Evolutionary conservation across 1,140 invertebrate genomes (phyloP).

Genomic region (Oreohelix idahoensis): DNA sequence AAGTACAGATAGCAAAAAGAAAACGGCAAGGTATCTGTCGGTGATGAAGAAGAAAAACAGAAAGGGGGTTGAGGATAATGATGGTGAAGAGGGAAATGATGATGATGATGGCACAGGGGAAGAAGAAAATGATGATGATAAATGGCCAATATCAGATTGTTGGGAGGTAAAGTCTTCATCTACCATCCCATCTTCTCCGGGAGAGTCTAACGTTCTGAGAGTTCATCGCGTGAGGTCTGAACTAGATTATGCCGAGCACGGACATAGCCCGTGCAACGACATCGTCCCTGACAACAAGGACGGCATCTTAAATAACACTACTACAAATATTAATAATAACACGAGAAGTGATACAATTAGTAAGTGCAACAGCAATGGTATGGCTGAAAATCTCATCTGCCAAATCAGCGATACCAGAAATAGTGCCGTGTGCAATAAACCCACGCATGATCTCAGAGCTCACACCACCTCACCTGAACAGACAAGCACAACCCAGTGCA

Average conservation of each 20-base stretch:
- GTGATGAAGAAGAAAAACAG: neutral
- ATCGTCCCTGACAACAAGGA: neutral
- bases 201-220: slow-evolving; percentile 24
- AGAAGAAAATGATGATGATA: slow-evolving; percentile 23
- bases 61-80: neutral
- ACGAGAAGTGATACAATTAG: neutral
- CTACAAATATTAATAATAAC: neutral
- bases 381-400: neutral
- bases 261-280: neutral
- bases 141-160: slow-evolving; percentile 17
- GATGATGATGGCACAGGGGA: slow-evolving; percentile 17
- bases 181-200: neutral
- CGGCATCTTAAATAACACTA: neutral
- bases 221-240: slow-evolving; percentile 29
- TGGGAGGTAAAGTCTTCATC: slow-evolving; percentile 34
- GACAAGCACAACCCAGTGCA: neutral
- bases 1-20: neutral
- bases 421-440: neutral
- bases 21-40: neutral
- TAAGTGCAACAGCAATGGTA: neutral
- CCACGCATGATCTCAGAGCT: neutral
- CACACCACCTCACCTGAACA: neutral
- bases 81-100: slow-evolving; percentile 12
- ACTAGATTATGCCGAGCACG: slow-evolving; percentile 14
- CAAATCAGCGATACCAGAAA: neutral